A percentile compares a stretch with the other conserved stretches of the same genome.
Conservation (phyloP, 92 coral and sea anemone species). For the Umimayanthus kanabou region DNA sequence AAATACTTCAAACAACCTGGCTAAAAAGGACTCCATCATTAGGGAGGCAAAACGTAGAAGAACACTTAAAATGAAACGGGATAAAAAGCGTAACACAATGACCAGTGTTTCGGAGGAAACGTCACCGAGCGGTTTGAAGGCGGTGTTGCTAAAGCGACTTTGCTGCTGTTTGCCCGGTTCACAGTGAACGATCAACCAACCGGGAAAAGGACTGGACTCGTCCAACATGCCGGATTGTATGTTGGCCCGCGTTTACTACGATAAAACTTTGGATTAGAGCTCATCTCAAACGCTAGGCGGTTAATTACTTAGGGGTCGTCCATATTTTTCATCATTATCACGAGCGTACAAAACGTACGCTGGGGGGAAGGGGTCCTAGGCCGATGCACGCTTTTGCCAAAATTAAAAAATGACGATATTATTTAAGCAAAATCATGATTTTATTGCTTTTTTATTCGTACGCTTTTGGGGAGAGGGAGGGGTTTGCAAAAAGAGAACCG, state of each 20-base stretch:
- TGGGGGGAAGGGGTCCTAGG: too few species aligned
- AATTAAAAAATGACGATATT: too few species aligned
- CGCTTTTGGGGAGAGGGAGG: too few species aligned
- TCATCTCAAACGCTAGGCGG: neutral
- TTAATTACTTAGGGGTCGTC: neutral
- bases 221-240: too few species aligned
- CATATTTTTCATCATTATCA: too few species aligned
- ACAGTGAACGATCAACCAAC: slow-evolving; percentile 5
- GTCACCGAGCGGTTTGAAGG: slow-evolving; percentile 19
- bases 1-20: slow-evolving; percentile 56
- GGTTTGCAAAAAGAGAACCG: too few species aligned
- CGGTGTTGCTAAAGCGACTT: slow-evolving; percentile 8
- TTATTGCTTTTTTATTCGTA: too few species aligned
- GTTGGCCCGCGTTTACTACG: neutral
- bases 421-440: too few species aligned
- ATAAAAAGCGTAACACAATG: slow-evolving; percentile 1
- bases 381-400: too few species aligned
- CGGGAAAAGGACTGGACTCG: neutral
- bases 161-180: slow-evolving; percentile 20
- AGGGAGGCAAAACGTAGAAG: slow-evolving; percentile 83
- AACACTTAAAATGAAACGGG: slow-evolving; percentile 72
- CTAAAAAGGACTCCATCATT: slow-evolving; percentile 72
- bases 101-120: slow-evolving; percentile 13
- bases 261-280: neutral
- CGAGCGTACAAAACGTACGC: too few species aligned